Conservation (phyloP, 1,140 invertebrate genomes). For the Microvelia longipes region DNA sequence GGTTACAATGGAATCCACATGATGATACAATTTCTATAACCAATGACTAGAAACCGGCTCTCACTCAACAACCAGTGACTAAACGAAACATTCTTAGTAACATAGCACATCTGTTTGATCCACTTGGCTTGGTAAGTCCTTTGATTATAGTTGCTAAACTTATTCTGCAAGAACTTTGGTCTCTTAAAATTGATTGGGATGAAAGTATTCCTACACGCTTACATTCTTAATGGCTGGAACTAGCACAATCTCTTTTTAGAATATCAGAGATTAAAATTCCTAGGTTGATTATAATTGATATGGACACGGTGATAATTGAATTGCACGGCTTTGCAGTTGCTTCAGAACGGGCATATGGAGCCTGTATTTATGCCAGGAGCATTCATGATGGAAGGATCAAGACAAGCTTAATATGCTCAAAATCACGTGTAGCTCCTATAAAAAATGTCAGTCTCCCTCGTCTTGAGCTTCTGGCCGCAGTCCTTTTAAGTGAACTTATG, state of each 20-base stretch:
- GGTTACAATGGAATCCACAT: not conserved
- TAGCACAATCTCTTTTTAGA: not conserved
- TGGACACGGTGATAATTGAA: not conserved
- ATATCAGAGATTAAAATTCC: not conserved
- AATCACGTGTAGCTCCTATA: not conserved
- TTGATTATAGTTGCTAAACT: not conserved
- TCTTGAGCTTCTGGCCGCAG: not conserved
- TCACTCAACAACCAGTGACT: not conserved
- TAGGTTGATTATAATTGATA: not conserved
- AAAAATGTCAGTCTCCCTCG: not conserved
- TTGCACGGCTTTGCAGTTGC: not conserved
- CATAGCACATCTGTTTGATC: not conserved
- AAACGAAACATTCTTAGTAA: not conserved
- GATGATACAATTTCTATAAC: not conserved
- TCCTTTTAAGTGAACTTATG: not conserved
- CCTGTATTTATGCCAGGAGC: not conserved
- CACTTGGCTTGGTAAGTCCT: not conserved
- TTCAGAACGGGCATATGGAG: not conserved
- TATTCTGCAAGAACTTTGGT: not conserved
- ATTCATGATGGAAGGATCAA: not conserved
- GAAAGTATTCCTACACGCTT: not conserved
- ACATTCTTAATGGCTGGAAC: not conserved
- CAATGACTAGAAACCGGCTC: not conserved
- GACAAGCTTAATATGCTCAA: not conserved
- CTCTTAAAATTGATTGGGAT: not conserved